Evolutionary conservation across 2,888 invertebrate species (phyloP), one percentile per base, ranked within the genome.

Genomic region (Eumacrocentrus americanus): DNA sequence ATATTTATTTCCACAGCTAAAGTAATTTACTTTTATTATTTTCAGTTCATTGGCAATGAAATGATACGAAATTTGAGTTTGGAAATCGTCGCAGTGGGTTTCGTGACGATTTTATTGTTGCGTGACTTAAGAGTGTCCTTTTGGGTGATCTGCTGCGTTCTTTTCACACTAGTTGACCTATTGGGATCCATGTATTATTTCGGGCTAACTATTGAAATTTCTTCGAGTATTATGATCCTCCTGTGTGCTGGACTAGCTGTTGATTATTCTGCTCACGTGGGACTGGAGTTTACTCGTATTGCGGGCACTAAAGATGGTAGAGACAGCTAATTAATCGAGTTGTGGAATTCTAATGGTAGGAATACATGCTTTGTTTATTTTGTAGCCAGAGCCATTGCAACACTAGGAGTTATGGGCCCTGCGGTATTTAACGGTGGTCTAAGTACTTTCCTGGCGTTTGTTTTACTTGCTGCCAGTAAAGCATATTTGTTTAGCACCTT

Each of bases 371-470:
- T 6, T 7, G 35, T 63, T 54, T 35, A 52, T 40, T 63, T 70
- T 68, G 51, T 65, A 81, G 79, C 78, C 63, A 70, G 82, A 51
- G 72, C 79, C 5, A 72, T 78, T 37, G 70, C 75, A 22, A 82
- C 84, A 1, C 65, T 84, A 22, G 71, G 76, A 9, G 72, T 79
- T 14, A 83, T 84, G 47, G 84, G 83, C 5, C 82, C 84, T 25
- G 83, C 84, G 9, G 83, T 84, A 44, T 72, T 84, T 62, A 83
- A 83, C 60, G 84, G 84, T 25, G 84, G 84, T 16, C 76, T 84
- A 57, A 83, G 83, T 66, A 84, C 84, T 14, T 84, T 84, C 66
- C 73, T 84, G 35, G 84, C 84, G 16, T 83, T 84, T 63, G 74
- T 84, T 22, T 73, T 84, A 34, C 70, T 85, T 38, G 79, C 81